Evolutionary conservation across 2,797 vertebrate species (phyloP).

Genomic region (Dipus sagitta): DNA sequence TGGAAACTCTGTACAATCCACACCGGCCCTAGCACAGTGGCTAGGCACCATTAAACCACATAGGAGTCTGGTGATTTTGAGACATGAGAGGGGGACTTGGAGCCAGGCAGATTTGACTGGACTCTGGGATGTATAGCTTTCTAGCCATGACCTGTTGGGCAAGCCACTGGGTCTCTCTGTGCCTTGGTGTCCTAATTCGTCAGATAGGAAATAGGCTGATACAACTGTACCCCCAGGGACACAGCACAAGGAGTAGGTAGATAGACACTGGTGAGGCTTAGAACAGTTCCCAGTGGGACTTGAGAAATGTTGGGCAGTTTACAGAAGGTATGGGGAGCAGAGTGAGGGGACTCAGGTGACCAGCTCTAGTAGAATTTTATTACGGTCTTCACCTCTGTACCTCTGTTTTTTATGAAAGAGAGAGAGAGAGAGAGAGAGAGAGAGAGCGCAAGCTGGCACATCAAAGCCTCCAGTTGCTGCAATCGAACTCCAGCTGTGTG

Average conservation of each 20-base stretch:
- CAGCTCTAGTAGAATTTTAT: fast-evolving
- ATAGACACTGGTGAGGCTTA: neutral
- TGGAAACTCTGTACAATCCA: fast-evolving
- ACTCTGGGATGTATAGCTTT: neutral
- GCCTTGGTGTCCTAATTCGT: neutral
- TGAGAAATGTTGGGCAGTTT: neutral
- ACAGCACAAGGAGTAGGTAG: neutral
- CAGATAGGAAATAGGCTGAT: too few species aligned
- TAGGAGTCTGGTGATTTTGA: neutral
- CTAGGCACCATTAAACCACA: neutral
- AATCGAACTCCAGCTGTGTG: too few species aligned
- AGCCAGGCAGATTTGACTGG: neutral
- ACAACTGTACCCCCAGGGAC: fast-evolving
- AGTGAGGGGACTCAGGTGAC: too few species aligned
- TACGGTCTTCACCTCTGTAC: neutral
- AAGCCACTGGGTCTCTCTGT: neutral
- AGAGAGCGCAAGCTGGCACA: too few species aligned
- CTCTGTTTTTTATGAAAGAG: too few species aligned
- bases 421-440: too few species aligned
- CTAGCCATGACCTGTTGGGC: neutral
- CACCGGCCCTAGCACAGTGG: neutral
- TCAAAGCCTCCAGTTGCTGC: too few species aligned
- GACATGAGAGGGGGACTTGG: neutral
- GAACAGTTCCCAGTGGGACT: fast-evolving
- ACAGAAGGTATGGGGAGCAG: too few species aligned